Conservation (phyloP, 2,888 invertebrate genomes). For the Nymphalis c-album region DNA sequence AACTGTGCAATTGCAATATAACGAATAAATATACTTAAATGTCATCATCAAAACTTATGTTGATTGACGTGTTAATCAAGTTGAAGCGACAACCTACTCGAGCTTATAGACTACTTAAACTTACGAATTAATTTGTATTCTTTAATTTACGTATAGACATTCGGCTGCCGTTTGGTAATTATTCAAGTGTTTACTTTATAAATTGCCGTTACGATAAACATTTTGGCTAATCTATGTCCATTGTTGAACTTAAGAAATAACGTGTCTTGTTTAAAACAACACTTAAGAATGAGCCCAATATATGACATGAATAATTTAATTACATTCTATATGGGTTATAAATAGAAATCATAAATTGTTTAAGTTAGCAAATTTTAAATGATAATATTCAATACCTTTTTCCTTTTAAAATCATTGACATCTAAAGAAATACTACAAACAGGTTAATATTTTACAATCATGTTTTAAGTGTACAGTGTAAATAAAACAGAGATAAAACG, state of each 20-base stretch:
- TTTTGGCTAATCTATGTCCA: background rate
- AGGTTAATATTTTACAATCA: background rate
- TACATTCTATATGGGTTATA: no score
- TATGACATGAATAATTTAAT: background rate
- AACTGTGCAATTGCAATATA: background rate
- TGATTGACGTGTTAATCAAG: constrained; percentile 21
- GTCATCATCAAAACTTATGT: background rate
- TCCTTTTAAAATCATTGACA: background rate
- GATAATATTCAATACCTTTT: background rate
- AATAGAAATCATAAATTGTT: no score
- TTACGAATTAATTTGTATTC: constrained; percentile 15
- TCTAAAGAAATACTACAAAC: background rate
- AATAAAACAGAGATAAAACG: constrained; percentile 32
- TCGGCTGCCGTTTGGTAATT: constrained; percentile 17
- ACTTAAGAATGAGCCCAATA: background rate
- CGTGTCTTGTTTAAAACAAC: background rate
- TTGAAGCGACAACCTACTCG: constrained; percentile 12
- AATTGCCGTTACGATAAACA: constrained; percentile 1
- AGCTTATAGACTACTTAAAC: background rate
- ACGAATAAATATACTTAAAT: constrained; percentile 2
- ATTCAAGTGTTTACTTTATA: constrained; percentile 13
- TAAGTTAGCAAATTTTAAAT: no score
- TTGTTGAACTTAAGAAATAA: background rate
- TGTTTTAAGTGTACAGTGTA: background rate
- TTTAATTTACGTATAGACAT: constrained; percentile 10